Percentiles rank a stretch among this genome's conserved stretches.
Evolutionary conservation across 2,797 vertebrate genomes (phyloP).

Genomic region (Clarias laeviceps): DNA sequence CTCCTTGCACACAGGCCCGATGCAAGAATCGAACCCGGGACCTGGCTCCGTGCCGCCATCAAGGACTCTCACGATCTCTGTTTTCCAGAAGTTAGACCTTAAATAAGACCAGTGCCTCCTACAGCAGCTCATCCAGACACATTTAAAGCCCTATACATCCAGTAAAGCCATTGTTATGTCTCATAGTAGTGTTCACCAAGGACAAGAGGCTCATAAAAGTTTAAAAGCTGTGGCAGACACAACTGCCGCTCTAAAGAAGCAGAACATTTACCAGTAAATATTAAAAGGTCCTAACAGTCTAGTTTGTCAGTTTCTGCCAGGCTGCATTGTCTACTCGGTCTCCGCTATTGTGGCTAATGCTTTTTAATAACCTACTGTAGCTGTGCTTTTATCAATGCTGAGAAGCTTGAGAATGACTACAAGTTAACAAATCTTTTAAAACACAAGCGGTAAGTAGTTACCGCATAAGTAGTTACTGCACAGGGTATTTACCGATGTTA

Average conservation of each 20-base stretch:
- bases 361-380: neutral
- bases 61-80: neutral
- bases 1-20: too few relatives aligned
- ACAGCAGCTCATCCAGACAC: neutral
- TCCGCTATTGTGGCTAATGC: neutral
- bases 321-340: neutral
- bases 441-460: too few relatives aligned
- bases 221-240: conserved; percentile 9
- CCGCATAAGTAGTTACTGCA: too few relatives aligned
- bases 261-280: neutral
- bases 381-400: neutral
- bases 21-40: too few relatives aligned
- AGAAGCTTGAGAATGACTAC: neutral
- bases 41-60: neutral
- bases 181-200: neutral
- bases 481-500: too few relatives aligned
- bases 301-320: neutral
- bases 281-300: neutral
- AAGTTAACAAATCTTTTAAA: too few relatives aligned
- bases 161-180: neutral
- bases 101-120: neutral
- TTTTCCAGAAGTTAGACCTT: neutral
- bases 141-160: neutral
- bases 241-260: neutral
- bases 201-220: neutral